Conservation (phyloP, 2,888 invertebrate species). For the Drosophila monieri region DNA sequence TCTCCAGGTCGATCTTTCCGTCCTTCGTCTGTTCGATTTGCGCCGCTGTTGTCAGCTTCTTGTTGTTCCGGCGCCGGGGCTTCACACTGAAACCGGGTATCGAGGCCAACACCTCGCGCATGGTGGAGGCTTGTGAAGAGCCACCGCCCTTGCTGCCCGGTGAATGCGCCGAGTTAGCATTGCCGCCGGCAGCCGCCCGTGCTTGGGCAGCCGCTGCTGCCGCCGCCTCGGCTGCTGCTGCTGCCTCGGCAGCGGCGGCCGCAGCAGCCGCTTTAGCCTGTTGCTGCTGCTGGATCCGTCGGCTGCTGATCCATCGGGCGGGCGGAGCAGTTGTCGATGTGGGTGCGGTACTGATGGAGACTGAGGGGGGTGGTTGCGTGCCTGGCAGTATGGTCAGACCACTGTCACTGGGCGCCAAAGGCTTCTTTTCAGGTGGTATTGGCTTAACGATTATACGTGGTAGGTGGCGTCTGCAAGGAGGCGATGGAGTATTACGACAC, state of each 20-base stretch:
- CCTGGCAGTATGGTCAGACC: conserved; percentile 30
- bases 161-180: conserved; percentile 58
- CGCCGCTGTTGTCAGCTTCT: conserved; percentile 94
- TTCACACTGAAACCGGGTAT: conserved; percentile 95
- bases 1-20: conserved; percentile 97
- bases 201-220: conserved; percentile 56
- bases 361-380: conserved; percentile 16
- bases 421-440: conserved; percentile 85
- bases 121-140: conserved; percentile 88
- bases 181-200: conserved; percentile 45
- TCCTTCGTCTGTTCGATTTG: conserved; percentile 96
- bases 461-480: conserved; percentile 85
- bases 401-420: conserved; percentile 55
- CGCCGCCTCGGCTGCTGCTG: conserved; percentile 71
- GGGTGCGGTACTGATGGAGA: conserved; percentile 2
- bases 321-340: conserved; percentile 49
- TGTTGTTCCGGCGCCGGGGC: conserved; percentile 89
- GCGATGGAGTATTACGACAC: background rate
- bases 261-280: conserved; percentile 78
- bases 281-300: conserved; percentile 80
- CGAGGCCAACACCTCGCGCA: conserved; percentile 94
- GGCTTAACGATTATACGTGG: conserved; percentile 93
- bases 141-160: conserved; percentile 67
- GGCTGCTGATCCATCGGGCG: conserved; percentile 76
- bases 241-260: conserved; percentile 68